A percentile compares a stretch with the other conserved stretches of the same genome.
Evolutionary conservation across 2,797 vertebrate genomes (phyloP).

Genomic region (Brachyalestes nurse): DNA sequence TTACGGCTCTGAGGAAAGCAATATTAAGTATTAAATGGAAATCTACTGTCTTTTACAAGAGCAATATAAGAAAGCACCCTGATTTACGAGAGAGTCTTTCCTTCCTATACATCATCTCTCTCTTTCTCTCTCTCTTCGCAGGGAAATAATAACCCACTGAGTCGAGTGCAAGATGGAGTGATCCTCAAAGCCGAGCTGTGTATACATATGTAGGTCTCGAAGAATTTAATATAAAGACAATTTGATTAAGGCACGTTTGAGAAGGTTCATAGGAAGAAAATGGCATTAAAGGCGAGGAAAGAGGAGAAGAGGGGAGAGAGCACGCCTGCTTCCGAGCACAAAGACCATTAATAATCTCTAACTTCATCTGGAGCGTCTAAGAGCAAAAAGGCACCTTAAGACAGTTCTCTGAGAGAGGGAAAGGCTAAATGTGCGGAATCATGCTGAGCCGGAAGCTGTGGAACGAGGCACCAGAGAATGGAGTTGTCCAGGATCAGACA

Average conservation of each 20-base stretch:
- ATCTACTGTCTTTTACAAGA: constrained; percentile 49
- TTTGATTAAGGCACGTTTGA: constrained; percentile 74
- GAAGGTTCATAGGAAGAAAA: constrained; percentile 74
- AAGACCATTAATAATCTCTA: constrained; percentile 79
- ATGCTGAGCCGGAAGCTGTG: constrained; percentile 65
- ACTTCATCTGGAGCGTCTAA: constrained; percentile 74
- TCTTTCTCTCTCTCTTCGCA: constrained; percentile 29
- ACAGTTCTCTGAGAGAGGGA: constrained; percentile 51
- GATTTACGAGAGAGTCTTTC: constrained; percentile 39
- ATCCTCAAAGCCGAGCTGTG: constrained; percentile 64
- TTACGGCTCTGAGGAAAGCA: constrained; percentile 35
- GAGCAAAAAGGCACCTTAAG: constrained; percentile 68
- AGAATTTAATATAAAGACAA: constrained; percentile 82
- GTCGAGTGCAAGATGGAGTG: constrained; percentile 65
- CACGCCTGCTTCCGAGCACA: constrained; percentile 70
- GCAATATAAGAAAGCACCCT: constrained; percentile 44
- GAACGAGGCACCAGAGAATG: constrained; percentile 13
- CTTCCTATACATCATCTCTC: constrained; percentile 33
- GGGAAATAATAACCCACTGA: constrained; percentile 53
- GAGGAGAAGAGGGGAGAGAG: constrained; percentile 66
- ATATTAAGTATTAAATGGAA: constrained; percentile 38
- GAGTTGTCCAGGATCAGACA: constrained; percentile 15
- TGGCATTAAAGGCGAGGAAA: constrained; percentile 75
- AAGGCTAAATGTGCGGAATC: constrained; percentile 52
- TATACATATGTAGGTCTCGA: constrained; percentile 81